Evolutionary conservation across 92 coral and sea anemone genomes (phyloP).

Genomic region (Bergia sp.): DNA sequence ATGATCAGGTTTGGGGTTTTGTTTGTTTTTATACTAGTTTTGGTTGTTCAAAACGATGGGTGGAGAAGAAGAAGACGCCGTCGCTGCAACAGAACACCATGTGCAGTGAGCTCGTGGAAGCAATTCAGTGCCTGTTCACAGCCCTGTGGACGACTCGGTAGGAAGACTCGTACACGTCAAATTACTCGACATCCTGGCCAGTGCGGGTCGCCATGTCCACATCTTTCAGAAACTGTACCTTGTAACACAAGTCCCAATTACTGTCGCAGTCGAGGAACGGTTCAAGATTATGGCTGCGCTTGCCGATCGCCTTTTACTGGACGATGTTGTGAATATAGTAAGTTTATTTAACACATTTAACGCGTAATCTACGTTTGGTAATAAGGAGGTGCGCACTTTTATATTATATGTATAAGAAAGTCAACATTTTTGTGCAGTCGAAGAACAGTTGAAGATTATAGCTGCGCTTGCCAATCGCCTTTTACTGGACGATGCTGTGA

Average conservation of each 20-base stretch:
- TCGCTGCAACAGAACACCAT: constrained; percentile 25
- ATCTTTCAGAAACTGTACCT: not conserved
- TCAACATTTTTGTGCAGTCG: not conserved
- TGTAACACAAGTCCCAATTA: constrained; percentile 5
- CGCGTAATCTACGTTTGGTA: no score
- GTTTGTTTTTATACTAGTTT: not conserved
- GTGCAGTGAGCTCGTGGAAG: constrained; percentile 27
- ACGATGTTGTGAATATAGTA: not conserved
- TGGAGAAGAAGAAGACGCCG: constrained; percentile 52
- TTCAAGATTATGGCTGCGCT: not conserved
- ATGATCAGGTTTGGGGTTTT: not conserved
- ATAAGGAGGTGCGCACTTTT: no score
- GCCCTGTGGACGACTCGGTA: constrained; percentile 43
- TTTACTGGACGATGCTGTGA: not conserved
- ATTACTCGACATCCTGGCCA: constrained; percentile 2
- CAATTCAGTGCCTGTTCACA: constrained; percentile 11
- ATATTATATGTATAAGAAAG: no score
- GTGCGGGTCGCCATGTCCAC: constrained; percentile 29
- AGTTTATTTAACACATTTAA: not conserved
- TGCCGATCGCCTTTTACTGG: not conserved
- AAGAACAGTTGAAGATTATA: not conserved
- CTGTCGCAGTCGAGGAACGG: not conserved
- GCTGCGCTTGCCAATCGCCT: not conserved
- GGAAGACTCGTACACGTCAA: constrained; percentile 13
- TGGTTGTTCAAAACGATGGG: constrained; percentile 41